phyloP scores from a whole-genome alignment of 2,797 vertebrate genomes.

The Scyliorhinus canicula region DNA sequence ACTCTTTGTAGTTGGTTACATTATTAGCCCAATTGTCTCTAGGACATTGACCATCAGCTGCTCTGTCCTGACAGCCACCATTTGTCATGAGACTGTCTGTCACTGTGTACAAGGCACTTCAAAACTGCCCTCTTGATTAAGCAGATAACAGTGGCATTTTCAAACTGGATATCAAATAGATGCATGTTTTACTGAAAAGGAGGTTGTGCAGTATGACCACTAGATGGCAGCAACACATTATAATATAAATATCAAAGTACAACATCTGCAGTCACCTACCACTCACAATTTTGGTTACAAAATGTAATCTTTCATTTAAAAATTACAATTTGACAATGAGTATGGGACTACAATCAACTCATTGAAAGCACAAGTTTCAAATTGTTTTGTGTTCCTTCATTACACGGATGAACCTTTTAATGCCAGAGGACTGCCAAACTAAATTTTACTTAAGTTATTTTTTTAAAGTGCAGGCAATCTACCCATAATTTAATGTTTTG shows the following conservation, averaged over 20 bases:
- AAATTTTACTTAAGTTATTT: too few species aligned
- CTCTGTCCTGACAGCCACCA: neutral
- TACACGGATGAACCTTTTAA: neutral
- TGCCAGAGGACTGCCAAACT: neutral
- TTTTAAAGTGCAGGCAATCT: too few species aligned
- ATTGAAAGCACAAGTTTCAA: neutral
- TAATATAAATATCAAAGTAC: neutral
- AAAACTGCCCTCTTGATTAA: neutral
- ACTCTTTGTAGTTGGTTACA: neutral
- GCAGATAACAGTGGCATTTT: neutral
- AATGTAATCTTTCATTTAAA: neutral
- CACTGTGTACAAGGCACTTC: neutral
- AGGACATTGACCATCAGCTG: neutral
- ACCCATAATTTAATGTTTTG: too few species aligned
- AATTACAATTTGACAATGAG: neutral
- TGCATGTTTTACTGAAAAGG: neutral
- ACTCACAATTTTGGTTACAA: neutral
- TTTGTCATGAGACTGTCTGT: neutral
- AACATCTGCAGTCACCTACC: neutral
- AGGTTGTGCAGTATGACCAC: neutral
- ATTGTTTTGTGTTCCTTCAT: neutral
- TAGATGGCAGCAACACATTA: constrained; percentile 9
- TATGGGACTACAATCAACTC: neutral
- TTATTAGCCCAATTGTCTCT: neutral
- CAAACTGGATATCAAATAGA: neutral